phyloP scores from a whole-genome alignment of 2,797 vertebrate species.

The Adrianichthys oophorus region DNA sequence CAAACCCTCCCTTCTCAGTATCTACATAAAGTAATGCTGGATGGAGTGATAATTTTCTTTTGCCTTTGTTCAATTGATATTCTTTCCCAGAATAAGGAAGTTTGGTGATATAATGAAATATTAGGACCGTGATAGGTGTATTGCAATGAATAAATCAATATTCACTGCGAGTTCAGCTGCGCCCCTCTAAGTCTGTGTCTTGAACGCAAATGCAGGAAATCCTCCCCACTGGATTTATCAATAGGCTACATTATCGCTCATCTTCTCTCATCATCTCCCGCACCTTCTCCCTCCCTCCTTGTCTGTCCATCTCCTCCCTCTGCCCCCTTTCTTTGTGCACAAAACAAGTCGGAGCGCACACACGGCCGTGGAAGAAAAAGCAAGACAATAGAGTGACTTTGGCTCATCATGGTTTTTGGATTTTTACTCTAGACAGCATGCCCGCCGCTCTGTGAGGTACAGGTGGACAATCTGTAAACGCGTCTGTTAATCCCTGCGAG shows the following conservation, averaged over 20 bases:
- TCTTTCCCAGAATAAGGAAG: slow-evolving; percentile 8
- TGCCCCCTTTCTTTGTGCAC: slow-evolving; percentile 71
- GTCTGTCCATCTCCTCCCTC: slow-evolving; percentile 73
- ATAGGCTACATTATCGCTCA: slow-evolving; percentile 63
- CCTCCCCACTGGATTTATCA: slow-evolving; percentile 59
- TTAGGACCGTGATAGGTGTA: neutral
- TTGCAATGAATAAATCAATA: neutral
- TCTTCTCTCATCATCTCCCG: slow-evolving; percentile 65
- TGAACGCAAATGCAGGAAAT: slow-evolving; percentile 44
- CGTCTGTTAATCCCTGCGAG: slow-evolving; percentile 37
- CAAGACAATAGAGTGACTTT: slow-evolving; percentile 68
- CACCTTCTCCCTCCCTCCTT: slow-evolving; percentile 66
- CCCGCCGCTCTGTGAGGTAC: slow-evolving; percentile 50
- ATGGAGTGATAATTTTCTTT: slow-evolving; percentile 25
- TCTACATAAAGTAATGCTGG: neutral
- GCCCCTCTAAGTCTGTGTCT: slow-evolving; percentile 17
- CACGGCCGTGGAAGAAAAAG: slow-evolving; percentile 52
- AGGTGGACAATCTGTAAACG: slow-evolving; percentile 44
- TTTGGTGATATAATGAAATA: neutral
- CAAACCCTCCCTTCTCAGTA: slow-evolving; percentile 1
- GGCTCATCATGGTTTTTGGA: slow-evolving; percentile 67
- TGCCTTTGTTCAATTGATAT: slow-evolving; percentile 42
- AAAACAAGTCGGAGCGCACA: slow-evolving; percentile 66
- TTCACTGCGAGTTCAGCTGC: slow-evolving; percentile 9
- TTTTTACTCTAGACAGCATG: slow-evolving; percentile 48